A percentile compares a stretch with the other conserved stretches of the same genome.
Evolutionary conservation across 1,140 invertebrate species (phyloP).

Genomic region (Halesus radiatus): DNA sequence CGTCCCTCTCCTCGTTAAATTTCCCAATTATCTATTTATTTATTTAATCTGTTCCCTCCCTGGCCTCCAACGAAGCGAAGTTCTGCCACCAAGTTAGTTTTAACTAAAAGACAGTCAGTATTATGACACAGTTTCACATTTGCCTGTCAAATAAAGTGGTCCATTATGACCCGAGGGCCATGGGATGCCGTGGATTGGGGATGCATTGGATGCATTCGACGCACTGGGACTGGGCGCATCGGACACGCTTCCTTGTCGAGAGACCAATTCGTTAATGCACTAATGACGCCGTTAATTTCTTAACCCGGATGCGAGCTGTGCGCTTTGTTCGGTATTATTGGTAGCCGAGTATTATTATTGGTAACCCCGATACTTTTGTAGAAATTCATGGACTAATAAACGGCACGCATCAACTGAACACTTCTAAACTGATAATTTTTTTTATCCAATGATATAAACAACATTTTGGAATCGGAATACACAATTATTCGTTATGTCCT

Average conservation of each 20-base stretch:
- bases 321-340: not conserved
- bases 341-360: too few relatives aligned
- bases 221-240: not conserved
- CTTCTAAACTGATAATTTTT: too few relatives aligned
- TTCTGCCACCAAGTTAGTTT: not conserved
- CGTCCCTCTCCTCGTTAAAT: too few relatives aligned
- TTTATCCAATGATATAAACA: too few relatives aligned
- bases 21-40: too few relatives aligned
- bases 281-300: not conserved
- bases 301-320: not conserved
- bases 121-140: conserved; percentile 34
- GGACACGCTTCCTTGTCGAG: conserved; percentile 2
- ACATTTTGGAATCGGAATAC: too few relatives aligned
- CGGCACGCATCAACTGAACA: too few relatives aligned
- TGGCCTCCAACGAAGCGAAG: not conserved
- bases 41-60: not conserved
- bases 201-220: too few relatives aligned
- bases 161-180: conserved; percentile 1
- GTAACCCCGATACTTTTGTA: too few relatives aligned
- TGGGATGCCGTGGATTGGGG: too few relatives aligned
- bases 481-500: too few relatives aligned
- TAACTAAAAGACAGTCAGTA: conserved; percentile 9
- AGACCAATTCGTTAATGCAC: conserved; percentile 12
- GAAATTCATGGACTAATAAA: too few relatives aligned
- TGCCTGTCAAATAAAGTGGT: conserved; percentile 8